Evolutionary conservation across 1,140 invertebrate genomes (phyloP), one percentile per base, ranked within the genome.

Genomic region (Cydia fagiglandana): DNA sequence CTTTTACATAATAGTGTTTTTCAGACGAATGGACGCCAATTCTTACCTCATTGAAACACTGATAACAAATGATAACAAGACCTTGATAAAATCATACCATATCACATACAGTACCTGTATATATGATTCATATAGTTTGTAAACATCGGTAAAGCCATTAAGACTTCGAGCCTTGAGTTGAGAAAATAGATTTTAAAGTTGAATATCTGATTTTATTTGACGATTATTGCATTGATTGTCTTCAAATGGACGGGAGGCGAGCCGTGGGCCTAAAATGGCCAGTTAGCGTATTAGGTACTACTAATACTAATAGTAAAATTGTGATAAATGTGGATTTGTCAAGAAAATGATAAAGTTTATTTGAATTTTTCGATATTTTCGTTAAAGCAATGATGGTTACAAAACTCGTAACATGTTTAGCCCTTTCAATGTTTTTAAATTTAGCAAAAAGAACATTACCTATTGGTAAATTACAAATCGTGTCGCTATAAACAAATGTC

Each of bases 11-110:
- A 2, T 3, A 15, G 4, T 68, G 64, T 68, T 68, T 38, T 68
- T 68, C 64, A 68, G 64, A 68, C 64, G 28, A 68, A 10, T 38
- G 2, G 64, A n/a, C 30, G 64, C 64, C 64, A 34, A 66, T 15
- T 66, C 24, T 68, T 68, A 68, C 28, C 28, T 68, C 13, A 68
- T 68, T 34, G 64, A 38, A 24, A 38, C 34, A 12, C 2, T 20
- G 64, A 68, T 68, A 68, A 68, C 30, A 68, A 30, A 64, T 68
- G 64, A 68, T 68, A 68, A 68, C 17, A 28, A 24, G 13, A 5
- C 64, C 64, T 38, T 68, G 64, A 68, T 68, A 38, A n/a, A 68
- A 38, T 68, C 64, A 38, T 68, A 34, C 64, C 64, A 66, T 68
- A 68, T 68, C 64, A 34, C 30, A 68, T 68, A 47, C 12, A 47